These are phyloP conservation scores for Pachymerium ferrugineum DNA, from an alignment of 2,888 invertebrate species.

Conservation along the genomic window DNA sequence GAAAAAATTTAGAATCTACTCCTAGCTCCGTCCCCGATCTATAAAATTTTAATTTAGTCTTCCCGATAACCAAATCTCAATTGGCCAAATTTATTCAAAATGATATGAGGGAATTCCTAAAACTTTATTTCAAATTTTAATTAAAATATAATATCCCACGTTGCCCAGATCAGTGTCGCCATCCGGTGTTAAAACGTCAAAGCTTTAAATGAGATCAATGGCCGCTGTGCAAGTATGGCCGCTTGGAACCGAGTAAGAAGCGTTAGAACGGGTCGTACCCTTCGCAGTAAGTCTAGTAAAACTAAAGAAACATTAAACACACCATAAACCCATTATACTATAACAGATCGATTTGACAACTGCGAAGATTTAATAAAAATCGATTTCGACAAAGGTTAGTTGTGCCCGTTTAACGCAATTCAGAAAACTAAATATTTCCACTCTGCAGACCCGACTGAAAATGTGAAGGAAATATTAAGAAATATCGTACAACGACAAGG, in stretches of 20 bases:
- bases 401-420: not conserved
- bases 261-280: slow-evolving; percentile 35
- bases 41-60: too few relatives aligned
- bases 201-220: slow-evolving; percentile 12
- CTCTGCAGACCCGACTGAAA: slow-evolving; percentile 52
- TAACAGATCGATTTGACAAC: slow-evolving; percentile 39
- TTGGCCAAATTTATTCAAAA: too few relatives aligned
- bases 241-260: slow-evolving; percentile 33
- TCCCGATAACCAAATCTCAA: too few relatives aligned
- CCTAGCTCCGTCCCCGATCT: too few relatives aligned
- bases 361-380: slow-evolving; percentile 40
- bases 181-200: not conserved
- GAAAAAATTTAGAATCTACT: too few relatives aligned
- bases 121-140: too few relatives aligned
- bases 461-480: slow-evolving; percentile 57
- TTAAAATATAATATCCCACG: too few relatives aligned
- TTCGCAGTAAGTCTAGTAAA: slow-evolving; percentile 29
- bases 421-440: slow-evolving; percentile 35
- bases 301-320: not conserved
- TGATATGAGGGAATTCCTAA: too few relatives aligned
- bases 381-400: slow-evolving; percentile 39
- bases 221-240: slow-evolving; percentile 33
- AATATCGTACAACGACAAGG: slow-evolving; percentile 58
- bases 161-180: too few relatives aligned
- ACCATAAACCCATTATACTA: not conserved